phyloP scores from a whole-genome alignment of 1,140 invertebrate genomes.

The Asobara japonica region DNA sequence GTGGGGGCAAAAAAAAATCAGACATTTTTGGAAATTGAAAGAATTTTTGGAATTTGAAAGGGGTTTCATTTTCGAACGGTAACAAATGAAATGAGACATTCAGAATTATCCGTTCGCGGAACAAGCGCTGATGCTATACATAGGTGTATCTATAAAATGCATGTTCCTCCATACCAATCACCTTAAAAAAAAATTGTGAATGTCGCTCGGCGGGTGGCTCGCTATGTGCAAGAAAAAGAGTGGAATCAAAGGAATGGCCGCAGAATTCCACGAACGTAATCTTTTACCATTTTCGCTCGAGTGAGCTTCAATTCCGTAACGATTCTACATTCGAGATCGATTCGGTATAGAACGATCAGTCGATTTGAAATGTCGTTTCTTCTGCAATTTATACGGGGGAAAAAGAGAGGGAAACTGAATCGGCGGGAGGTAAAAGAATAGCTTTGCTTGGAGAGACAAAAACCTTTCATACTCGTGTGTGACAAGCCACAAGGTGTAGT shows the following conservation, averaged over 20 bases:
- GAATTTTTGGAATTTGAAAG: too few species aligned
- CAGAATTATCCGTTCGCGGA: not conserved
- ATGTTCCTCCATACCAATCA: slow-evolving; percentile 10
- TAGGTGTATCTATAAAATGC: slow-evolving; percentile 16
- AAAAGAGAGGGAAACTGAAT: not conserved
- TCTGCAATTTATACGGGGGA: not conserved
- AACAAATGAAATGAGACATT: not conserved
- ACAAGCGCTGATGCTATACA: not conserved
- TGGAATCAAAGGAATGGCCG: slow-evolving; percentile 23
- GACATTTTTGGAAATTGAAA: too few species aligned
- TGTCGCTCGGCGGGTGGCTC: not conserved
- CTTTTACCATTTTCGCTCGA: slow-evolving; percentile 8
- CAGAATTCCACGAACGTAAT: slow-evolving; percentile 21
- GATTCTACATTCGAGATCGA: slow-evolving; percentile 18
- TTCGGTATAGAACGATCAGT: slow-evolving; percentile 17
- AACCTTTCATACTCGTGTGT: not conserved
- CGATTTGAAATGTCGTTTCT: slow-evolving; percentile 19
- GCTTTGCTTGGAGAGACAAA: not conserved
- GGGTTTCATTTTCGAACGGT: too few species aligned
- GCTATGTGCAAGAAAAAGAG: slow-evolving; percentile 9
- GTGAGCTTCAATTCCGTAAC: slow-evolving; percentile 14
- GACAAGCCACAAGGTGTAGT: not conserved
- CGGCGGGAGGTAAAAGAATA: not conserved
- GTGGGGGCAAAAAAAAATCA: too few species aligned
- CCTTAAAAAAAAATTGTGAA: not conserved